A percentile compares a stretch with the other conserved stretches of the same genome.
These are phyloP conservation scores for Parasteatoda tepidariorum DNA, from an alignment of 1,140 invertebrate species.

Conservation along the genomic window DNA sequence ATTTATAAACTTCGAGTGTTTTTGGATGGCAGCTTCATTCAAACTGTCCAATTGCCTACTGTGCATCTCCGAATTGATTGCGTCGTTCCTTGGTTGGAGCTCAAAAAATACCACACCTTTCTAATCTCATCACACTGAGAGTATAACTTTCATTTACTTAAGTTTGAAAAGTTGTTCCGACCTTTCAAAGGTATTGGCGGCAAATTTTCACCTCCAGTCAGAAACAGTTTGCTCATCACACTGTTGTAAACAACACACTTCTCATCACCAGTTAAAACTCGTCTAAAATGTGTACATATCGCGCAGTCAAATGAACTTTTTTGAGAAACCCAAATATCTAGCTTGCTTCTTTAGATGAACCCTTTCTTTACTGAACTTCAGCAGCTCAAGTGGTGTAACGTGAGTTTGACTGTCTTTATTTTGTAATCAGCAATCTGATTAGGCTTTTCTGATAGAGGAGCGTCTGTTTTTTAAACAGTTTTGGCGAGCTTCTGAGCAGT, in stretches of 20 bases:
- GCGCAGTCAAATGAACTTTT: neutral
- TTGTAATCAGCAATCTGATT: neutral
- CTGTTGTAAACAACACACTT: constrained; percentile 12
- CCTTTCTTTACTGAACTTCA: neutral
- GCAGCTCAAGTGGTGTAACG: neutral
- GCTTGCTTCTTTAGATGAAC: neutral
- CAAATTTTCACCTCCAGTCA: neutral
- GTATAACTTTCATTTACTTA: constrained; percentile 38
- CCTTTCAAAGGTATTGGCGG: neutral
- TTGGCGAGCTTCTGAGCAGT: neutral
- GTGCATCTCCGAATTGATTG: constrained; percentile 36
- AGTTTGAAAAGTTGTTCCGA: too few species aligned
- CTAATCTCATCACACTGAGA: constrained; percentile 36
- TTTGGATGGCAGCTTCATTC: neutral
- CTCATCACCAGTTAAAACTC: constrained; percentile 7
- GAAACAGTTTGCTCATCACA: neutral
- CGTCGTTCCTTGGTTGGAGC: neutral
- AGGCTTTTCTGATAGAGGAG: neutral
- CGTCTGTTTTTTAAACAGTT: neutral
- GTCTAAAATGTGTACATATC: neutral
- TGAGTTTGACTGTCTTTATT: neutral
- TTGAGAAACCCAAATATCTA: neutral
- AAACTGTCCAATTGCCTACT: constrained; percentile 8
- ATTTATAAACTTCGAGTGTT: constrained; percentile 3
- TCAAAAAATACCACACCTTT: constrained; percentile 20